Conservation (phyloP, 2,113 vertebrate species). For the Alectura lathami region DNA sequence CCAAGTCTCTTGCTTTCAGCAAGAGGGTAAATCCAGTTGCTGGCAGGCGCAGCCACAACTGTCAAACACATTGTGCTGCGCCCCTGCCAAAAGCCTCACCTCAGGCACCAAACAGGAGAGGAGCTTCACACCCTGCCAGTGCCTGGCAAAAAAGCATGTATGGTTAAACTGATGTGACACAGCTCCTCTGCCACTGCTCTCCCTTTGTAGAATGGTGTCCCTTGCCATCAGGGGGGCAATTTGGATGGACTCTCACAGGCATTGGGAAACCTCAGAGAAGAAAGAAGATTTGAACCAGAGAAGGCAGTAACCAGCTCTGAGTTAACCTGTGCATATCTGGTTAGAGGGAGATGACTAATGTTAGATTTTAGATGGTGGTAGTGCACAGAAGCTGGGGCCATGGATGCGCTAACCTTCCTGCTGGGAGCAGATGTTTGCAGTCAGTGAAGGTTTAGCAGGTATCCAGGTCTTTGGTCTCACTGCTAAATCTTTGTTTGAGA, state of each 20-base stretch:
- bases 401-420: background rate
- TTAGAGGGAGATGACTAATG: background rate
- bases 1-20: background rate
- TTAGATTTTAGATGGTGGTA: background rate
- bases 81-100: background rate
- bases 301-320: background rate
- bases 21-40: background rate
- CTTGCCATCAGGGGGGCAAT: background rate
- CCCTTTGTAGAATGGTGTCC: background rate
- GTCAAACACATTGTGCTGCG: background rate
- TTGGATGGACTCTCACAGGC: background rate
- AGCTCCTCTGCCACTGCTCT: rapidly evolving
- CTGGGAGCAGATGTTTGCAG: background rate
- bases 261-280: rapidly evolving
- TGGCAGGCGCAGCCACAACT: background rate
- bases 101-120: background rate
- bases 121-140: background rate
- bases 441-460: background rate
- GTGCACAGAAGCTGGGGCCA: no score
- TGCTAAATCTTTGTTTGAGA: background rate
- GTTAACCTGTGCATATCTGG: background rate
- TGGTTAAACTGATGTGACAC: background rate
- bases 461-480: background rate
- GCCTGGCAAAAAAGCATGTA: rapidly evolving
- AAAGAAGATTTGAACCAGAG: background rate